Conservation (phyloP, 2,113 vertebrate genomes). For the Otus sunia region DNA sequence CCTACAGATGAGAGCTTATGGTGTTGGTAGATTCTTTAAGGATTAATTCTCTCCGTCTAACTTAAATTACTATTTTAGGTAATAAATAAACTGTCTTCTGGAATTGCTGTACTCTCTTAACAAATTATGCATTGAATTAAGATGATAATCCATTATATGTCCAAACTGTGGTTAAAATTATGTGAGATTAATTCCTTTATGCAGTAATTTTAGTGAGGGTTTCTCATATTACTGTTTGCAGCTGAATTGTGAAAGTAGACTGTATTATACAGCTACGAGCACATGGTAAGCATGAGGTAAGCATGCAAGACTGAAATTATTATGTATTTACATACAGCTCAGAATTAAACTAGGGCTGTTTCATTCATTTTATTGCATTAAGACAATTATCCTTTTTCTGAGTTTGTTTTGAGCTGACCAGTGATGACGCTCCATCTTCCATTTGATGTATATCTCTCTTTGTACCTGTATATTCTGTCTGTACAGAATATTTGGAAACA, state of each 20-base stretch:
- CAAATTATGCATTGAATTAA: background rate
- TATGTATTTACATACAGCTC: background rate
- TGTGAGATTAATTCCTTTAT: background rate
- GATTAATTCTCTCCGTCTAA: background rate
- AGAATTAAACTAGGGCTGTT: background rate
- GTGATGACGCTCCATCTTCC: background rate
- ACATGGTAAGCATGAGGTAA: background rate
- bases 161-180: background rate
- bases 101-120: background rate
- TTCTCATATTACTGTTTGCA: background rate
- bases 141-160: background rate
- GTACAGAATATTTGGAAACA: background rate
- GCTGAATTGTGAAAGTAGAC: background rate
- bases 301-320: background rate
- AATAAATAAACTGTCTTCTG: background rate
- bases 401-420: background rate
- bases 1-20: background rate
- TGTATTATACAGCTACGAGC: background rate
- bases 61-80: background rate
- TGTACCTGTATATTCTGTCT: background rate
- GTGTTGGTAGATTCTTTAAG: background rate
- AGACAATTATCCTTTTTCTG: background rate
- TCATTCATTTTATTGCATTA: background rate
- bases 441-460: background rate
- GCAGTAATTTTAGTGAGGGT: background rate